These are phyloP conservation scores for Lycorma delicatula DNA, from an alignment of 1,140 invertebrate genomes.

Conservation along the genomic window DNA sequence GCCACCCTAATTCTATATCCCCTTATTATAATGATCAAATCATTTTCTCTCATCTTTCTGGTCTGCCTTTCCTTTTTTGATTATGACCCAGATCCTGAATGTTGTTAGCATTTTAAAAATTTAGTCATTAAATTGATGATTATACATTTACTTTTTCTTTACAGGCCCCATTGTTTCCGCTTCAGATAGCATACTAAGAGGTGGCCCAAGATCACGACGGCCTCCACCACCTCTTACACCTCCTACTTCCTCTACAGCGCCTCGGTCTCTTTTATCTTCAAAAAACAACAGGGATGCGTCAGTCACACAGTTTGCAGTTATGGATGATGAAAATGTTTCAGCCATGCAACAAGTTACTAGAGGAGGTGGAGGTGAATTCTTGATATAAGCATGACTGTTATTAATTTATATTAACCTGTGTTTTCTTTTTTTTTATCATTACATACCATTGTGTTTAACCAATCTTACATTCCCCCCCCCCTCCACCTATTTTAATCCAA, in stretches of 20 bases:
- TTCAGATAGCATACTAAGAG: too few species aligned
- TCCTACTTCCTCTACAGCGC: too few species aligned
- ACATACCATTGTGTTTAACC: not conserved
- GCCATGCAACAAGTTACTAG: conserved; percentile 68
- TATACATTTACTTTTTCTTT: too few species aligned
- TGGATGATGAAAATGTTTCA: conserved; percentile 88
- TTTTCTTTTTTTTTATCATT: not conserved
- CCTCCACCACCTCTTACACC: conserved; percentile 23
- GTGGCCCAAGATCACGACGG: conserved; percentile 21
- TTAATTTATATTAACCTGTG: not conserved
- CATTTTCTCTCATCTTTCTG: too few species aligned
- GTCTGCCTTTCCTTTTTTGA: too few species aligned
- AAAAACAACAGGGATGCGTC: conserved; percentile 44
- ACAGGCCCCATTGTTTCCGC: too few species aligned
- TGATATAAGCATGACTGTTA: conserved; percentile 1
- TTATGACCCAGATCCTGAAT: too few species aligned
- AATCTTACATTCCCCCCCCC: conserved; percentile 5
- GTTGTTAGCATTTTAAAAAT: too few species aligned
- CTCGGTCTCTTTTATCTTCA: conserved; percentile 13
- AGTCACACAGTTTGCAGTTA: conserved; percentile 83
- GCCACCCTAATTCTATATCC: too few species aligned
- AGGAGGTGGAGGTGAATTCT: conserved; percentile 40
- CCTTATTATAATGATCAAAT: too few species aligned
- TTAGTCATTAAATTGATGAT: too few species aligned
- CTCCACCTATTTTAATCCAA: too few species aligned